phyloP scores from a whole-genome alignment of 2,888 invertebrate genomes.

The Clanis bilineata region DNA sequence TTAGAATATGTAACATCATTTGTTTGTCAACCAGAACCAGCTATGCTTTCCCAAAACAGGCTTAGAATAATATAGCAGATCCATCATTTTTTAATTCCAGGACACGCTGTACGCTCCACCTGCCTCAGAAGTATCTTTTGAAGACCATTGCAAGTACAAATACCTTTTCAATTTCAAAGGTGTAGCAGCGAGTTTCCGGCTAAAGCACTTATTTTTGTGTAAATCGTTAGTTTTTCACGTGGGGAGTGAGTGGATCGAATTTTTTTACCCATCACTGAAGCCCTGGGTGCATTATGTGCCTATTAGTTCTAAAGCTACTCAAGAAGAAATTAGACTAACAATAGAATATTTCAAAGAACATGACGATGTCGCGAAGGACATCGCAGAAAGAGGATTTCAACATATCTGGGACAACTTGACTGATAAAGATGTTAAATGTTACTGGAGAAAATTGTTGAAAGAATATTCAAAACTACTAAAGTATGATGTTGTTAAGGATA shows the following conservation, averaged over 20 bases:
- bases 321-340: slow-evolving; percentile 87
- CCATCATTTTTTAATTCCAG: slow-evolving; percentile 70
- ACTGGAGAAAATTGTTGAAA: slow-evolving; percentile 91
- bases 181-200: slow-evolving; percentile 98
- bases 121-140: slow-evolving; percentile 92
- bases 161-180: slow-evolving; percentile 98
- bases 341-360: slow-evolving; percentile 89
- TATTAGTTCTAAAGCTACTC: slow-evolving; percentile 83
- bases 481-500: slow-evolving; percentile 84
- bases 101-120: slow-evolving; percentile 93
- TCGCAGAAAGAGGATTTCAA: slow-evolving; percentile 91
- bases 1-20: too few relatives aligned
- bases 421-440: slow-evolving; percentile 92
- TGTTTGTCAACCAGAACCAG: too few relatives aligned
- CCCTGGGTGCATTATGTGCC: slow-evolving; percentile 99
- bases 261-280: slow-evolving; percentile 94
- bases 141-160: slow-evolving; percentile 96
- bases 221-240: slow-evolving; percentile 96
- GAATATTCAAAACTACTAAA: slow-evolving; percentile 88
- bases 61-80: too few relatives aligned
- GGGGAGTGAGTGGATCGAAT: slow-evolving; percentile 96
- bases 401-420: slow-evolving; percentile 92
- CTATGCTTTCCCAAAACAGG: too few relatives aligned
- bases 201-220: slow-evolving; percentile 97
- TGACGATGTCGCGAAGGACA: slow-evolving; percentile 87